phyloP scores from a whole-genome alignment of 2,797 vertebrate species.

The Arnoldichthys spilopterus region DNA sequence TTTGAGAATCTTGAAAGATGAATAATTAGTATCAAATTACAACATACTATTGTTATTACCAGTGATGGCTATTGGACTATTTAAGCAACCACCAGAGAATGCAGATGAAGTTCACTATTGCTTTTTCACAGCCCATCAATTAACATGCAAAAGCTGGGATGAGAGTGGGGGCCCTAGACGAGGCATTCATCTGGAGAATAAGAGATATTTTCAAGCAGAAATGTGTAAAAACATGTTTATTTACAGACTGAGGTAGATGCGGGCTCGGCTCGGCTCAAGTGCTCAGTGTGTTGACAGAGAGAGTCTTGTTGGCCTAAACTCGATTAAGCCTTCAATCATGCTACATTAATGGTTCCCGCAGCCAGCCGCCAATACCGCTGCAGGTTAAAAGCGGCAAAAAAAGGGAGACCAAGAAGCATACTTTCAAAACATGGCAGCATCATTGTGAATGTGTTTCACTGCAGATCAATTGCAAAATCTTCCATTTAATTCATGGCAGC shows the following conservation, averaged over 20 bases:
- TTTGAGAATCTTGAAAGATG: neutral
- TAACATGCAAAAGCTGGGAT: neutral
- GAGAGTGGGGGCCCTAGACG: neutral
- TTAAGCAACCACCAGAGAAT: neutral
- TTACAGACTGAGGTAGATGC: constrained; percentile 71
- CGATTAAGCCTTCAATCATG: constrained; percentile 67
- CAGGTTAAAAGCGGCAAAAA: neutral
- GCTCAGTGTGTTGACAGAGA: constrained; percentile 64
- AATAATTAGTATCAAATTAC: neutral
- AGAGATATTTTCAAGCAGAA: constrained; percentile 50
- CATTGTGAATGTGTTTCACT: neutral
- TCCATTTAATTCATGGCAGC: neutral
- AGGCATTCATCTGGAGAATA: neutral
- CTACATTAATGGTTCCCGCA: constrained; percentile 44
- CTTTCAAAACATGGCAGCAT: neutral
- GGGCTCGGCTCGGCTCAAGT: constrained; percentile 68
- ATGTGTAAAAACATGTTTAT: constrained; percentile 62
- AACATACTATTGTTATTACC: neutral
- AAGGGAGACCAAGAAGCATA: neutral
- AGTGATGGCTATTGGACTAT: neutral
- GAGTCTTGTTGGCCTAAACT: constrained; percentile 63
- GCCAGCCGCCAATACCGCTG: neutral
- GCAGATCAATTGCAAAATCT: neutral
- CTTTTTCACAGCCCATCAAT: neutral
- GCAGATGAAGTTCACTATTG: neutral